Base-by-base conservation (phyloP, 64 coral and sea anemone species). In the Actinia equina region DNA sequence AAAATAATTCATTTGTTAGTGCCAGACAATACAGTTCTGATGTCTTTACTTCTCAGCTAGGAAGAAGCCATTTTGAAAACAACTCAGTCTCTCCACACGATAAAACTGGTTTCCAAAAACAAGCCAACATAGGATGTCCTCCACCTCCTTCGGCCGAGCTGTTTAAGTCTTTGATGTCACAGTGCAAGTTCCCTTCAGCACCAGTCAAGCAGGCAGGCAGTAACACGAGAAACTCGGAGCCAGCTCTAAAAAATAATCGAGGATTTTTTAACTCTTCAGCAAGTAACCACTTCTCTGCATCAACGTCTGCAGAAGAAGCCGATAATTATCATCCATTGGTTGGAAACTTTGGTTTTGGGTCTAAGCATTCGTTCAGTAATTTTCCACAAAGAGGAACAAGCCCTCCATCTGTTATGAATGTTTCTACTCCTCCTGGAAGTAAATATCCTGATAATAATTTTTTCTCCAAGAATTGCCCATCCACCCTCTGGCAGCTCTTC, bases 61-160 rank as follows among this genome's bases (percentile, higher is more conserved):
- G 9, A 41, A 30, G 23, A 30, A 41, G 23, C 25, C 25, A 27
- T 30, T 74, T 74, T 74, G 27, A 26, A 30, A 5, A 11, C 9
- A 37, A 7, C 30, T 37, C 30, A 37, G 30, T 37, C 2, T 74
- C 27, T 74, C 26, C 69, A 41, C 69, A 26, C 2, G 62, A 23
- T 65, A 65, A 65, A 65, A 65, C 6, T 27, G 69, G 26, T 13
- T 27, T 27, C 26, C 69, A 30, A 30, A 74, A 74, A 41, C 69
- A 74, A 41, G 13, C 12, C 26, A 74, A 15, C 15, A 25, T 14
- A 71, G 84, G 87, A 59, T 88, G 89, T 23, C 94, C 94, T 79
- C 94, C 94, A 51, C 94, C 94, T 77, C 94, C 94, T 17, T 88
- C 94, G 15, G 91, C 94, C 17, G 88, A 88, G 3, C 52, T 97